Evolutionary conservation across 2,113 vertebrate species (phyloP).

Genomic region (Thalassoma bifasciatum): DNA sequence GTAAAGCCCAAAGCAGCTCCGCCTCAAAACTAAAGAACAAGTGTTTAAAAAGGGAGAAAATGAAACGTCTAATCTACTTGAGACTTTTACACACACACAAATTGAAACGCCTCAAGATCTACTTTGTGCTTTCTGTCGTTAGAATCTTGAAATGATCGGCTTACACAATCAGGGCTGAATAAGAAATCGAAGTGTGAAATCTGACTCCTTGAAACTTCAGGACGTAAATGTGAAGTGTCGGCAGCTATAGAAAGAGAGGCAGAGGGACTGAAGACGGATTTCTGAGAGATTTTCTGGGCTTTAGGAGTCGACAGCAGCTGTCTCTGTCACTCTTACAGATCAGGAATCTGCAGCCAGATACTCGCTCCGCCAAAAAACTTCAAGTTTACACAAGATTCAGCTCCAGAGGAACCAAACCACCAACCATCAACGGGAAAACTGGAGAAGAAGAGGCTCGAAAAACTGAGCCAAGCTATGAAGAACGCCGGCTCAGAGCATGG

Average conservation of each 20-base stretch:
- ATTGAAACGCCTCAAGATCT: background rate
- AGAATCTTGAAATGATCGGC: too few relatives aligned
- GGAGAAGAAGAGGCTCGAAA: too few relatives aligned
- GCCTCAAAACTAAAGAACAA: background rate
- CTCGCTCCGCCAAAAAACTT: conserved; percentile 4
- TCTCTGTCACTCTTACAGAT: conserved; percentile 8
- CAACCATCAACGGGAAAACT: too few relatives aligned
- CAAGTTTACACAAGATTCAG: conserved; percentile 34
- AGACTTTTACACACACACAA: background rate
- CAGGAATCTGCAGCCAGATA: background rate
- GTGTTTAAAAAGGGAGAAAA: background rate
- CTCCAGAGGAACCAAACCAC: conserved; percentile 21
- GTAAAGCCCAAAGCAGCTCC: conserved; percentile 16
- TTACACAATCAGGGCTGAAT: too few relatives aligned
- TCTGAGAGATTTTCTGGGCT: background rate
- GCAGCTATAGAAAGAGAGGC: background rate
- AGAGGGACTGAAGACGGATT: too few relatives aligned
- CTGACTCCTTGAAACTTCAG: background rate
- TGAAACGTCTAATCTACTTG: background rate
- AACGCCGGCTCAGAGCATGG: too few relatives aligned
- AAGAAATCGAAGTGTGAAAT: background rate
- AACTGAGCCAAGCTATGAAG: too few relatives aligned
- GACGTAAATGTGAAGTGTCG: background rate
- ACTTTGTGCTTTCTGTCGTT: background rate
- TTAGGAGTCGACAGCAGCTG: background rate